These are phyloP conservation scores for Sorex maritimensis DNA, from an alignment of 2,797 vertebrate genomes.

Conservation along the genomic window DNA sequence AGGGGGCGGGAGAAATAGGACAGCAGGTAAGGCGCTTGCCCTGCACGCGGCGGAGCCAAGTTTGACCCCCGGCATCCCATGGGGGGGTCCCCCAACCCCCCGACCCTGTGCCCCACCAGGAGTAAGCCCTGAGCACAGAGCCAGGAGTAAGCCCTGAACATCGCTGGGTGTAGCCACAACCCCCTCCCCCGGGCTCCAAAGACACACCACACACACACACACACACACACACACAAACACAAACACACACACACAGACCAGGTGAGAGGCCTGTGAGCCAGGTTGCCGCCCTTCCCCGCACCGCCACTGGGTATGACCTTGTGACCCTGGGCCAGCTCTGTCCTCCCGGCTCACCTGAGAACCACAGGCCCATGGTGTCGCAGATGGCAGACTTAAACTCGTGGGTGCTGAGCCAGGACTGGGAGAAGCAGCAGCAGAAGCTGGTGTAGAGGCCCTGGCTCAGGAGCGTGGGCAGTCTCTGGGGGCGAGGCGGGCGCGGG, in stretches of 20 bases:
- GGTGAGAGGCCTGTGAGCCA: too few relatives aligned
- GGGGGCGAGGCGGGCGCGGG: constrained; percentile 10
- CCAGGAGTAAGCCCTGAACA: too few relatives aligned
- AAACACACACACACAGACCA: too few relatives aligned
- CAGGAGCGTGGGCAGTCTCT: constrained; percentile 84
- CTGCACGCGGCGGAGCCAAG: neutral
- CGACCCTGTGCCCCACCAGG: too few relatives aligned
- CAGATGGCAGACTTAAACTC: constrained; percentile 88
- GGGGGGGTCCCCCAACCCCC: too few relatives aligned
- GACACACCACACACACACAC: too few relatives aligned
- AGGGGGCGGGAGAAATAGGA: neutral
- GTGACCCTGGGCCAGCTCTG: neutral
- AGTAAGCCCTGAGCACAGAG: neutral
- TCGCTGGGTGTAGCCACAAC: too few relatives aligned
- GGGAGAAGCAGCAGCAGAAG: constrained; percentile 88
- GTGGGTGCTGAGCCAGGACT: constrained; percentile 85
- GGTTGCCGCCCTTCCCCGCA: too few relatives aligned
- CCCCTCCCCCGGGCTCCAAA: too few relatives aligned
- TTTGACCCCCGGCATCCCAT: neutral
- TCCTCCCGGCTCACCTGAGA: constrained; percentile 81
- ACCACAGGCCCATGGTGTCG: constrained; percentile 87
- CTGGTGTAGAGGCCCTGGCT: constrained; percentile 87
- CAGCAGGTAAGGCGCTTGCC: too few relatives aligned
- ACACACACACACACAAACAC: too few relatives aligned
- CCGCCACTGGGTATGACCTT: too few relatives aligned